phyloP scores from a whole-genome alignment of 2,888 invertebrate genomes.

The Ochlodes sylvanus region DNA sequence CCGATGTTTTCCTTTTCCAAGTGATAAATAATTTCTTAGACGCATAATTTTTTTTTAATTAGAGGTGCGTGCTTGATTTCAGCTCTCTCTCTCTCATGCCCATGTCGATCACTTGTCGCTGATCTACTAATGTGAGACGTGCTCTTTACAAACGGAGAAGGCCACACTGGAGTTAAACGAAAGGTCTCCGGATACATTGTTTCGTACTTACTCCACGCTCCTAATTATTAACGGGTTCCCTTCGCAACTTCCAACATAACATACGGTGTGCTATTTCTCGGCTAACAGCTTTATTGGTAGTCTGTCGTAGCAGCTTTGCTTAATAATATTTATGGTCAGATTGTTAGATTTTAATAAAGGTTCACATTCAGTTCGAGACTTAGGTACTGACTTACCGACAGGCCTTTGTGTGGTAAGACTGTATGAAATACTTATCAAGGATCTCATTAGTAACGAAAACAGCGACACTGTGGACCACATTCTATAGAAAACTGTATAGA shows the following conservation, averaged over 20 bases:
- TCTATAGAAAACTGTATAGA: too few relatives aligned
- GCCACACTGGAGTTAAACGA: constrained; percentile 41
- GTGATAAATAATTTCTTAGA: too few relatives aligned
- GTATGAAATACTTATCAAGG: too few relatives aligned
- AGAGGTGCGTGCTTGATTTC: too few relatives aligned
- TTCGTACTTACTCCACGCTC: constrained; percentile 43
- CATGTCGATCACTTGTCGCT: not conserved
- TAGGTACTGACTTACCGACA: too few relatives aligned
- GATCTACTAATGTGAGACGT: not conserved
- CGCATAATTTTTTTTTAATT: too few relatives aligned
- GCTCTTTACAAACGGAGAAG: constrained; percentile 14
- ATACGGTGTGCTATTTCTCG: constrained; percentile 16
- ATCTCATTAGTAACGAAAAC: too few relatives aligned
- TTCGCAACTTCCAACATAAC: constrained; percentile 30
- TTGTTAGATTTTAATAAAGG: not conserved
- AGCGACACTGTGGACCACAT: too few relatives aligned
- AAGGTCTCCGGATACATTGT: constrained; percentile 52
- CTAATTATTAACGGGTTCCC: constrained; percentile 45
- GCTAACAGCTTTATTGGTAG: not conserved
- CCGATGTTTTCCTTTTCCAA: too few relatives aligned
- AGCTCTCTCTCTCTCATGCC: too few relatives aligned
- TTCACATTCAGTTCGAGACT: not conserved
- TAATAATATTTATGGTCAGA: not conserved
- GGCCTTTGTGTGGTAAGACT: too few relatives aligned
- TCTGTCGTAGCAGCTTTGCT: not conserved